Conservation (phyloP, 2,113 vertebrate genomes). For the Nothoprocta perdicaria region DNA sequence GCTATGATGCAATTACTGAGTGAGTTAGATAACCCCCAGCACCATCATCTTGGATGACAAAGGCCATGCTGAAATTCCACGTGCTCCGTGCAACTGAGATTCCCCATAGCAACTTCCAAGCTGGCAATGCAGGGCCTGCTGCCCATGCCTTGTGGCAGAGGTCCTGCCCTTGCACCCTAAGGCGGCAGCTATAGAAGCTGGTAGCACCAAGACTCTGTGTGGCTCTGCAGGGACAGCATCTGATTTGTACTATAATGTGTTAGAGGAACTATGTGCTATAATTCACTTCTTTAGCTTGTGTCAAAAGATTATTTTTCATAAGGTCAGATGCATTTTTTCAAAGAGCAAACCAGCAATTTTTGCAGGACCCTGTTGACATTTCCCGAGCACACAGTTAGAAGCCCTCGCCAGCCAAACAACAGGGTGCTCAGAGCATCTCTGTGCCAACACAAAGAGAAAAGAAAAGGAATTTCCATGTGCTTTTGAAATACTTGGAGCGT, state of each 20-base stretch:
- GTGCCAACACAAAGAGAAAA: background rate
- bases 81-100: background rate
- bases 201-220: background rate
- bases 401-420: background rate
- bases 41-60: background rate
- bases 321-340: constrained; percentile 19
- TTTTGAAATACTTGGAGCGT: background rate
- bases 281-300: background rate
- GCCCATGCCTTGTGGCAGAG: too few species aligned
- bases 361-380: background rate
- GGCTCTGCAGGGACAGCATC: background rate
- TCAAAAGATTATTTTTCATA: constrained; percentile 13
- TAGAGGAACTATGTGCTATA: background rate
- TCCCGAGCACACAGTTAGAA: background rate
- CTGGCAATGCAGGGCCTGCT: rapidly evolving
- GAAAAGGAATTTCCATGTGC: background rate
- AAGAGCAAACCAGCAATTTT: constrained; percentile 5
- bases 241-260: background rate
- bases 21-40: background rate
- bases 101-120: rapidly evolving
- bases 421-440: background rate
- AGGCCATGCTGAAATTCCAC: background rate
- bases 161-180: rapidly evolving
- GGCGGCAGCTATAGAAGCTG: rapidly evolving
- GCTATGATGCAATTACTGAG: background rate